phyloP scores from a whole-genome alignment of 2,113 vertebrate species.

The Ornithorhynchus anatinus region DNA sequence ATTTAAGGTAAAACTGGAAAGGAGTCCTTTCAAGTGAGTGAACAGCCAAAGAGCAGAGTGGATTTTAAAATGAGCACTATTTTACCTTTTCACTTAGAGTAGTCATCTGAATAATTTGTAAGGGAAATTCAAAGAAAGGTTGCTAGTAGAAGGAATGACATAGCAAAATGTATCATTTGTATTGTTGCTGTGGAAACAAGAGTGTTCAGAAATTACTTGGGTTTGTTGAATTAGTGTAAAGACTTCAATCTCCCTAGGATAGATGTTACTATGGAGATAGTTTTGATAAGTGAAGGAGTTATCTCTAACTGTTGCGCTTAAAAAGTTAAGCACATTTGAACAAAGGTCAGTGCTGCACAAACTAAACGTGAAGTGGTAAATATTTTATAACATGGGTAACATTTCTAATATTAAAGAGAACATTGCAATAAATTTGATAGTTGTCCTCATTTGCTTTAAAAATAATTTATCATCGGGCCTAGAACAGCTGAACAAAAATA shows the following conservation, averaged over 20 bases:
- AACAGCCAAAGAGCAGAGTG: too few relatives aligned
- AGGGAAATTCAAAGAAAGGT: slow-evolving; percentile 57
- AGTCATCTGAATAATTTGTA: background rate
- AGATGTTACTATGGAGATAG: slow-evolving; percentile 74
- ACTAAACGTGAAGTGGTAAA: slow-evolving; percentile 34
- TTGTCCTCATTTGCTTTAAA: too few relatives aligned
- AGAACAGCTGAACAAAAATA: too few relatives aligned
- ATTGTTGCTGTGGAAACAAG: slow-evolving; percentile 65
- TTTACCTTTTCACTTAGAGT: background rate
- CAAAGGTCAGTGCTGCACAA: slow-evolving; percentile 52
- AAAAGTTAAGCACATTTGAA: slow-evolving; percentile 64
- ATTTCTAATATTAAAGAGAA: too few relatives aligned
- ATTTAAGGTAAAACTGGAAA: too few relatives aligned
- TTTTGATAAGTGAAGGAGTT: slow-evolving; percentile 74
- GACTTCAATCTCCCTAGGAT: slow-evolving; percentile 59
- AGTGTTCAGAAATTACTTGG: slow-evolving; percentile 61
- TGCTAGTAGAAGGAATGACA: slow-evolving; percentile 57
- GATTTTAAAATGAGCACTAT: too few relatives aligned
- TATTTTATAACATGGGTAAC: background rate
- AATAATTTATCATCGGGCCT: too few relatives aligned
- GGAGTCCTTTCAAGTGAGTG: too few relatives aligned
- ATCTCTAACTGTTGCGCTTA: slow-evolving; percentile 62
- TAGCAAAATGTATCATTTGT: slow-evolving; percentile 64
- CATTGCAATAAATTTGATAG: too few relatives aligned
- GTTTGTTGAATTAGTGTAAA: slow-evolving; percentile 59